Evolutionary conservation across 1,140 invertebrate genomes (phyloP).

Genomic region (Nasonia giraulti): DNA sequence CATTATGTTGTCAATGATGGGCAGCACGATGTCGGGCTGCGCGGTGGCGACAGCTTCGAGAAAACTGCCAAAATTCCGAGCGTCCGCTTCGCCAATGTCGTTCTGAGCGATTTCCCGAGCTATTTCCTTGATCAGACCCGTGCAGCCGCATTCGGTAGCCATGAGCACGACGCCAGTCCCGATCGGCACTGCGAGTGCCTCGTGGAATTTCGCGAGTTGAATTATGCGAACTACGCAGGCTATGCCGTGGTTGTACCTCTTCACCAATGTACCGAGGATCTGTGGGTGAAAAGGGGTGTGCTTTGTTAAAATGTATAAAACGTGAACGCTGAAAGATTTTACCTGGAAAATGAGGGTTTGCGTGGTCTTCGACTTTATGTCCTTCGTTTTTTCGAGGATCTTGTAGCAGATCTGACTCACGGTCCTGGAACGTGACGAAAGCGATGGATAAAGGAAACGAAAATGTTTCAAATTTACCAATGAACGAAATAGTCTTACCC

Average conservation of each 20-base stretch:
- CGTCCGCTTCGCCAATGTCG: conserved; percentile 77
- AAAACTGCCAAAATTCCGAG: conserved; percentile 80
- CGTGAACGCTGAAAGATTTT: conserved; percentile 27
- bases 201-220: conserved; percentile 84
- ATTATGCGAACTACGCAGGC: conserved; percentile 80
- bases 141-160: conserved; percentile 78
- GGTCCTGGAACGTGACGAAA: conserved; percentile 73
- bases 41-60: conserved; percentile 81
- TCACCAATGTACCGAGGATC: conserved; percentile 86
- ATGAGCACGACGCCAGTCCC: conserved; percentile 81
- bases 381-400: conserved; percentile 80
- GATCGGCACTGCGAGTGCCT: conserved; percentile 81
- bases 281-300: conserved; percentile 61
- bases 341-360: conserved; percentile 79
- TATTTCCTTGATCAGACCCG: conserved; percentile 81
- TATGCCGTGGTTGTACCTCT: conserved; percentile 86
- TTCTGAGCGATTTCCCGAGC: conserved; percentile 82
- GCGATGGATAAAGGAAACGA: not conserved
- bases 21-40: conserved; percentile 80
- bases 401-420: conserved; percentile 84
- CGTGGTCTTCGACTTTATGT: conserved; percentile 79
- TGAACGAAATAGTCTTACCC: conserved; percentile 75
- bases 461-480: not conserved
- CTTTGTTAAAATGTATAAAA: conserved; percentile 18
- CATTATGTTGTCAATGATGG: conserved; percentile 77